Base-by-base conservation (phyloP, 2,888 invertebrate species). In the Chaetoderma sp. region DNA sequence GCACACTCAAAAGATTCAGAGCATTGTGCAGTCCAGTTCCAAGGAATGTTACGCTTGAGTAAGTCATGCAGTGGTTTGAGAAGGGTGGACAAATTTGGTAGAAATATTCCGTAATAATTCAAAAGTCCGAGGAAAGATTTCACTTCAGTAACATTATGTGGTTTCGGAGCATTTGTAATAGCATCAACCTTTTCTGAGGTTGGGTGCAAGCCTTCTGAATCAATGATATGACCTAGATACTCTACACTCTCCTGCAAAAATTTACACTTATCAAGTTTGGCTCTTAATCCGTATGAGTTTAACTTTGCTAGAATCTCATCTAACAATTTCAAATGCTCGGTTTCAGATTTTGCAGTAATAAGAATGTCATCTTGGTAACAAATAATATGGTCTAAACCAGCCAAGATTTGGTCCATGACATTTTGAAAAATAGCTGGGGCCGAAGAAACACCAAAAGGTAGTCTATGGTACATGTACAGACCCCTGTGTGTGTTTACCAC, bases 371-470 rank as follows among this genome's bases (percentile, higher is more conserved):
- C 70, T 32, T 60, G 30, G 33, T 61, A 27, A 52, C 62, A 61
- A 25, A 27, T 6, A 10, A 50, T 45, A 16, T 30, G 33, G 1
- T 55, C 50, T 18, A 73, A 21, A 5, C 61, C 61, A 5, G 63
- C 52, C 10, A 70, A 47, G 4, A 72, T 47, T 13, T 64, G 61
- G 21, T 74, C 71, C 59, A 72, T 70, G 2, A 65, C 60, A 5
- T 67, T 21, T 36, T 76, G 72, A 58, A 58, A 71, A 25, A 74
- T 70, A 8, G 67, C 73, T 18, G 75, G 70, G 5, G 69, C 69
- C 4, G 68, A 59, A 1, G 70, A 59, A 16, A 75, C 57, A n/a
- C 74, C 70, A 49, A 56, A 76, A 10, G 42, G 30, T 1, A 76
- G 32, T 25, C 75, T 5, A 13, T 69, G 75, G 42, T 58, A 72